Evolutionary conservation across 2,888 invertebrate species (phyloP).

Genomic region (Amorpha juglandis): DNA sequence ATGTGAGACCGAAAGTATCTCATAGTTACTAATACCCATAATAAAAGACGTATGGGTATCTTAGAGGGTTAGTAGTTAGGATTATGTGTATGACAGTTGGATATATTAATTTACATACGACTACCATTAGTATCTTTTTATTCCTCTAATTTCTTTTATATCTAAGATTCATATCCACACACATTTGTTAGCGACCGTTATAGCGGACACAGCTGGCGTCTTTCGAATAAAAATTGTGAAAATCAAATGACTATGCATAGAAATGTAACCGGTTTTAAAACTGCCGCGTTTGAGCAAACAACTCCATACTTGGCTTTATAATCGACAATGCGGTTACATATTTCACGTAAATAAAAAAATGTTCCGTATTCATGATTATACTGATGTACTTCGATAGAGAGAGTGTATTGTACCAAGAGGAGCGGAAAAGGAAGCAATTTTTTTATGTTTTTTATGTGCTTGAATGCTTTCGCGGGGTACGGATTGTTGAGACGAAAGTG

Average conservation of each 20-base stretch:
- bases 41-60: too few species aligned
- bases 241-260: constrained; percentile 22
- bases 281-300: constrained; percentile 20
- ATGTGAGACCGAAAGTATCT: too few species aligned
- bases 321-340: constrained; percentile 4
- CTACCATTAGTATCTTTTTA: too few species aligned
- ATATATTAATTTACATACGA: too few species aligned
- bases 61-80: too few species aligned
- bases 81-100: too few species aligned
- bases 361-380: constrained; percentile 32
- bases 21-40: too few species aligned
- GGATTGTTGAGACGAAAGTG: too few species aligned
- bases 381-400: constrained; percentile 36
- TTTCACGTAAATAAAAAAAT: constrained; percentile 20
- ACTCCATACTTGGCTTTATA: constrained; percentile 15
- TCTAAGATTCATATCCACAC: neutral
- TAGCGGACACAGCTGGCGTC: neutral
- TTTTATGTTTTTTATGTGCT: neutral
- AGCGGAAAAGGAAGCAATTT: constrained; percentile 24
- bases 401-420: constrained; percentile 27
- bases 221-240: constrained; percentile 13
- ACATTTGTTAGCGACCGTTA: neutral
- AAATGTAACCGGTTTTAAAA: constrained; percentile 23
- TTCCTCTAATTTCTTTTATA: neutral
- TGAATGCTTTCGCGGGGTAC: too few species aligned